Percentiles rank a stretch among this genome's conserved stretches.
Evolutionary conservation across 2,797 vertebrate genomes (phyloP).

Genomic region (Protosalanx chinensis): DNA sequence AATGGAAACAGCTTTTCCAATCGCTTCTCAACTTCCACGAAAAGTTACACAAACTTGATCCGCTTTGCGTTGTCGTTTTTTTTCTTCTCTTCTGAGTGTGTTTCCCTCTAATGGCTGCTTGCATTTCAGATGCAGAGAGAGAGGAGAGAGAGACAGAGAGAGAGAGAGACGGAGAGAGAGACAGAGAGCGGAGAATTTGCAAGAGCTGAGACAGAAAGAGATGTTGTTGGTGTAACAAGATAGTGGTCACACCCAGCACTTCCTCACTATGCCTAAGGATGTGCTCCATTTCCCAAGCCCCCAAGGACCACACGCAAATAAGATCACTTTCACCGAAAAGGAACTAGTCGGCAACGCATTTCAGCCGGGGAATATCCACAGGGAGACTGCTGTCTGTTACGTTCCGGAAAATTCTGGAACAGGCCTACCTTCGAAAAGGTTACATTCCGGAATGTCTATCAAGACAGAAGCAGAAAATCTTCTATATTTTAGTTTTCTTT

Average conservation of each 20-base stretch:
- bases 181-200: too few relatives aligned
- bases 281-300: conserved; percentile 36
- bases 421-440: not conserved
- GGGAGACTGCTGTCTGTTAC: not conserved
- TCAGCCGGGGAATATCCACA: not conserved
- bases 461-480: not conserved
- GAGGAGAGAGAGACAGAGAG: conserved; percentile 20
- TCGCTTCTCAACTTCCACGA: conserved; percentile 40
- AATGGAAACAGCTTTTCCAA: not conserved
- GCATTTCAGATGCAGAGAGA: conserved; percentile 46
- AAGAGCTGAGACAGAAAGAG: conserved; percentile 46
- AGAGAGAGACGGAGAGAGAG: conserved; percentile 23
- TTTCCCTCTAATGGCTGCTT: conserved; percentile 50
- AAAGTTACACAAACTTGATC: conserved; percentile 53
- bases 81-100: not conserved
- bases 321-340: conserved; percentile 54
- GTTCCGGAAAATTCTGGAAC: not conserved
- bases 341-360: conserved; percentile 40
- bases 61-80: conserved; percentile 40
- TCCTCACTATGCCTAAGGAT: conserved; percentile 47
- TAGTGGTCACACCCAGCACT: conserved; percentile 40
- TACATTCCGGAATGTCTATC: not conserved
- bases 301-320: conserved; percentile 44
- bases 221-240: conserved; percentile 41
- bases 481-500: not conserved